phyloP scores from a whole-genome alignment of 2,113 vertebrate species.

The Callipepla squamata region DNA sequence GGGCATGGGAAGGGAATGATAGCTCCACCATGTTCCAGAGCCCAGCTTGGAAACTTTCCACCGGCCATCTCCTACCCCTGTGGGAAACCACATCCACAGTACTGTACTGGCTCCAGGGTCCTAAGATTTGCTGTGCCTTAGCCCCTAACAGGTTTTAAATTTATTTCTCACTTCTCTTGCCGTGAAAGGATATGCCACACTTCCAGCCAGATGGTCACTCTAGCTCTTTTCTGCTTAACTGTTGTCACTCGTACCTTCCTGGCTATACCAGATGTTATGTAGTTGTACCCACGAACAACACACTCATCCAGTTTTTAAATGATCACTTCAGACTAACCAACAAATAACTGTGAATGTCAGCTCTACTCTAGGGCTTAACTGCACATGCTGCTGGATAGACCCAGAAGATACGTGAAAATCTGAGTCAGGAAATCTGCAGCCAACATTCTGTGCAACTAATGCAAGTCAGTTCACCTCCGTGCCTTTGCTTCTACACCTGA shows the following conservation, averaged over 20 bases:
- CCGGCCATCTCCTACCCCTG: not conserved
- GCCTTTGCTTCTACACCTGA: not conserved
- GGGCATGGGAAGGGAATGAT: fast-evolving
- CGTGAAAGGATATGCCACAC: not conserved
- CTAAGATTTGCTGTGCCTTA: not conserved
- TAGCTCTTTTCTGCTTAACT: not conserved
- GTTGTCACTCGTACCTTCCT: not conserved
- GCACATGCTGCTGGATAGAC: not conserved
- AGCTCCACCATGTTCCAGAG: fast-evolving
- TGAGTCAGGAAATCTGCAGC: not conserved
- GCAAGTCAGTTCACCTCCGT: not conserved
- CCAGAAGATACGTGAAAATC: not conserved
- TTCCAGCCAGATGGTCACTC: not conserved
- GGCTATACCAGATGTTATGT: not conserved
- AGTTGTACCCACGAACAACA: not conserved
- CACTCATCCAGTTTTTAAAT: not conserved
- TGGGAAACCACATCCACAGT: not conserved
- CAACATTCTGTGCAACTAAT: not conserved
- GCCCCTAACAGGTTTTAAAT: not conserved
- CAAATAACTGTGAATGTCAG: not conserved
- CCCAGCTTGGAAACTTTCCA: not conserved
- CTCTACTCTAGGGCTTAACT: not conserved
- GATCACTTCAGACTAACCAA: not conserved
- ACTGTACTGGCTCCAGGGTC: not conserved
- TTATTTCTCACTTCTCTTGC: not conserved